A percentile compares a stretch with the other conserved stretches of the same genome.
Conservation (phyloP, 2,113 vertebrate species). For the Rhadina sibilatrix region DNA sequence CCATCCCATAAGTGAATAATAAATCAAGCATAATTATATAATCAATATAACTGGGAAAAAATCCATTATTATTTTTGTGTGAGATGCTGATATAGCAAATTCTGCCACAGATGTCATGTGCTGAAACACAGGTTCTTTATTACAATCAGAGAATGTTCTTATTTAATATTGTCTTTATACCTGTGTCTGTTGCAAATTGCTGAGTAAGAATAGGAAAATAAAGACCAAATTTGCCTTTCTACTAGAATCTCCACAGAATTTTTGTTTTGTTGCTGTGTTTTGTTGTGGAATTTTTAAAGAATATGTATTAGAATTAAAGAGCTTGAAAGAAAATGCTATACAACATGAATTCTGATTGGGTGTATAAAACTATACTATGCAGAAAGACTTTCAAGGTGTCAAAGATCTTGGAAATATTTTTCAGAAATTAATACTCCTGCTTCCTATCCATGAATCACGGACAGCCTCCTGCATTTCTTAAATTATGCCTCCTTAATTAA, state of each 20-base stretch:
- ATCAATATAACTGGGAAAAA: neutral
- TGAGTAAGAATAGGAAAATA: neutral
- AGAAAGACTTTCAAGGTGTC: neutral
- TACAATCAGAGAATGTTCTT: rapidly evolving
- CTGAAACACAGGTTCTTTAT: neutral
- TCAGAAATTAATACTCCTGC: neutral
- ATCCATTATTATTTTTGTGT: neutral
- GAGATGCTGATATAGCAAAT: neutral
- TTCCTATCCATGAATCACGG: neutral
- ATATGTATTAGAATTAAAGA: neutral
- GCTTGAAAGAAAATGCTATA: neutral
- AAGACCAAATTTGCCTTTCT: neutral
- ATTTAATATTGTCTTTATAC: neutral
- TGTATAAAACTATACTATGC: neutral
- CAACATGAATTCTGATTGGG: neutral
- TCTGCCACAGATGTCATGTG: neutral
- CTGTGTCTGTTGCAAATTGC: neutral
- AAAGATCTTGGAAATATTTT: neutral
- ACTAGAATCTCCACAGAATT: neutral
- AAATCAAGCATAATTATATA: neutral
- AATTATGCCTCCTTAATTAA: neutral
- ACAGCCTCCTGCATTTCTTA: neutral
- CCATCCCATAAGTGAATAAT: neutral
- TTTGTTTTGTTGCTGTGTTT: neutral
- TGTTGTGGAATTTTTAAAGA: neutral